phyloP scores from a whole-genome alignment of 2,888 invertebrate species.

The Didymodactylos carnosus region DNA sequence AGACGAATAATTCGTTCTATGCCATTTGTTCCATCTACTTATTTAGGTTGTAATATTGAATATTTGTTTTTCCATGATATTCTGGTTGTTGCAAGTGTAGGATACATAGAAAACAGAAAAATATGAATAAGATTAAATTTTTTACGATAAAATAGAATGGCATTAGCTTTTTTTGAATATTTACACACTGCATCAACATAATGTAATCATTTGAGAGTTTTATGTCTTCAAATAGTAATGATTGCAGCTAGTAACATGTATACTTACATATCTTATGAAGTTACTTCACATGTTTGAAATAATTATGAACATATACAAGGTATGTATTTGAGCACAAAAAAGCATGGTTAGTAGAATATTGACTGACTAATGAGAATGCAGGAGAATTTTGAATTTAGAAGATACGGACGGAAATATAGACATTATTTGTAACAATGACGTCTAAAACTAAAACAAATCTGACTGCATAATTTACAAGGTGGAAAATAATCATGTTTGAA shows the following conservation, averaged over 20 bases:
- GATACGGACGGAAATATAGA: not conserved
- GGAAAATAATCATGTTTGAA: too few relatives aligned
- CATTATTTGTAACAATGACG: too few relatives aligned
- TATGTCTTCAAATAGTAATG: constrained; percentile 3
- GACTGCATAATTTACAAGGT: too few relatives aligned
- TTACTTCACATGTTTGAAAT: constrained; percentile 1
- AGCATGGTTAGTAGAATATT: constrained; percentile 7
- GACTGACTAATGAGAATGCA: constrained; percentile 1
- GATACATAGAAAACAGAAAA: constrained; percentile 1
- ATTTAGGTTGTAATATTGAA: constrained; percentile 4
- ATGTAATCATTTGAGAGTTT: constrained; percentile 12
- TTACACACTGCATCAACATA: constrained; percentile 6
- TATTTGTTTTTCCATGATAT: constrained; percentile 7
- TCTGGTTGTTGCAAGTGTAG: constrained; percentile 12
- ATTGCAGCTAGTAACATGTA: constrained; percentile 6
- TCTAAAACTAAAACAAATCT: not conserved
- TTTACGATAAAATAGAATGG: constrained; percentile 9
- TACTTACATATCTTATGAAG: constrained; percentile 5
- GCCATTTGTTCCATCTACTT: too few relatives aligned
- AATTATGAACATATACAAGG: not conserved
- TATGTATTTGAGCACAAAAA: constrained; percentile 4
- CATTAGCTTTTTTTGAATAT: constrained; percentile 12
- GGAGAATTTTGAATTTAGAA: not conserved
- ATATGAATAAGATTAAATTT: not conserved
- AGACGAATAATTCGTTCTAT: too few relatives aligned